phyloP scores from a whole-genome alignment of 2,113 vertebrate species.

The Microtus oregoni region DNA sequence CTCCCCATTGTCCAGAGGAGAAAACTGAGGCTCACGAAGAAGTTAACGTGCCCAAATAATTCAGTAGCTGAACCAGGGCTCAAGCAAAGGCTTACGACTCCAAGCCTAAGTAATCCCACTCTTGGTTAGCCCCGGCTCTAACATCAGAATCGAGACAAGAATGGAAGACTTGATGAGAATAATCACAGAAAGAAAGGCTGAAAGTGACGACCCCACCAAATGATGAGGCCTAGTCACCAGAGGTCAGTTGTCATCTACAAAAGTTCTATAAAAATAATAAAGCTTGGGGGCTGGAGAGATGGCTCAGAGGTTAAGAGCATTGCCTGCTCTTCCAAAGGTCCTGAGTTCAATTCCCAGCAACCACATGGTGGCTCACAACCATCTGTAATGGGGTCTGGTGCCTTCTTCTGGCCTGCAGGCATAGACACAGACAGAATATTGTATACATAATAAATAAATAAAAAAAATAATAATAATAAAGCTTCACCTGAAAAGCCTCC shows the following conservation, averaged over 20 bases:
- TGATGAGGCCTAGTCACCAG: background rate
- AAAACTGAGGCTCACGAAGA: background rate
- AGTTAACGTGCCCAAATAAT: background rate
- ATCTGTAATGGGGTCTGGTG: too few relatives aligned
- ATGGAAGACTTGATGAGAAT: background rate
- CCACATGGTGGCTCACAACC: too few relatives aligned
- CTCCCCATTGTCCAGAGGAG: slow-evolving; percentile 17
- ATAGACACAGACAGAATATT: too few relatives aligned
- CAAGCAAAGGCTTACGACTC: background rate
- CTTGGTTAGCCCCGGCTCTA: background rate
- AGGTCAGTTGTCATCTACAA: background rate
- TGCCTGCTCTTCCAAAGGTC: too few relatives aligned
- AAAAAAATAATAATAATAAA: slow-evolving; percentile 28
- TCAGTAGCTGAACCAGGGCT: background rate
- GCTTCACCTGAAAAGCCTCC: background rate
- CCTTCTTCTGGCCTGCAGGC: too few relatives aligned
- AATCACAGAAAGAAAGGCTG: background rate
- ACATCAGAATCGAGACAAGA: background rate
- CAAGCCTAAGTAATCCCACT: background rate
- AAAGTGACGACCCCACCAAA: background rate
- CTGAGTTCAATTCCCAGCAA: too few relatives aligned
- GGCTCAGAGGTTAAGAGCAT: too few relatives aligned
- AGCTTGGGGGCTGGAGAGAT: too few relatives aligned
- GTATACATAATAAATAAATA: too few relatives aligned
- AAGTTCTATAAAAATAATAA: slow-evolving; percentile 24